A percentile compares a stretch with the other conserved stretches of the same genome.
These are phyloP conservation scores for Paracyclopina nana DNA, from an alignment of 1,140 invertebrate species.

Conservation along the genomic window DNA sequence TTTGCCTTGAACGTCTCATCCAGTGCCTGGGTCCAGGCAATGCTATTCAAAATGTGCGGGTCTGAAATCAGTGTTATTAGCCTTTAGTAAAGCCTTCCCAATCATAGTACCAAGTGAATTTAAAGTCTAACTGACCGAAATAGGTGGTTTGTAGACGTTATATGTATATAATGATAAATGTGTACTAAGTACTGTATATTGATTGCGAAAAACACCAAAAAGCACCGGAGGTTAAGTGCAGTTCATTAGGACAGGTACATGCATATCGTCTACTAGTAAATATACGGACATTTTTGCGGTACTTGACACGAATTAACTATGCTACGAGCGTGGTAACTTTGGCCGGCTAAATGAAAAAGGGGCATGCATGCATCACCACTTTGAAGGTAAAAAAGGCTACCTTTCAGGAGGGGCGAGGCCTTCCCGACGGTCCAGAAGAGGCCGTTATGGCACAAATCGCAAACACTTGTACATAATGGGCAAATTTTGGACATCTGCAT, in stretches of 20 bases:
- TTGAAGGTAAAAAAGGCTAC: background rate
- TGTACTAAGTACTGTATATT: background rate
- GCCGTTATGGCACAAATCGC: background rate
- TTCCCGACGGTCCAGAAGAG: conserved; percentile 1
- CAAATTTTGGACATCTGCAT: conserved; percentile 5
- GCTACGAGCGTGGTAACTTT: background rate
- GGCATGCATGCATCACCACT: background rate
- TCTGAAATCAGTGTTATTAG: conserved; percentile 19
- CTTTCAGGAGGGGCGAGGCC: background rate
- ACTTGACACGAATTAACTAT: background rate
- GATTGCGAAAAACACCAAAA: background rate
- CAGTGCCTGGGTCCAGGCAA: conserved; percentile 29
- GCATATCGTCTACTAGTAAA: background rate
- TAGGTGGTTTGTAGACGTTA: background rate
- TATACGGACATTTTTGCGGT: background rate
- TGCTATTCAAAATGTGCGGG: conserved; percentile 27
- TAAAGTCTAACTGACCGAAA: background rate
- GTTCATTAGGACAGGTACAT: background rate
- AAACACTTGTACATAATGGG: background rate
- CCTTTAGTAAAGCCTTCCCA: background rate
- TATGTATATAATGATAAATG: background rate
- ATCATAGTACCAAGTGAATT: background rate
- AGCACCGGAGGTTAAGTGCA: background rate
- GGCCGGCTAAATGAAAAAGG: background rate
- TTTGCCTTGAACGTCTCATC: conserved; percentile 30